phyloP scores from a whole-genome alignment of 1,140 invertebrate species.

The Portunus trituberculatus region DNA sequence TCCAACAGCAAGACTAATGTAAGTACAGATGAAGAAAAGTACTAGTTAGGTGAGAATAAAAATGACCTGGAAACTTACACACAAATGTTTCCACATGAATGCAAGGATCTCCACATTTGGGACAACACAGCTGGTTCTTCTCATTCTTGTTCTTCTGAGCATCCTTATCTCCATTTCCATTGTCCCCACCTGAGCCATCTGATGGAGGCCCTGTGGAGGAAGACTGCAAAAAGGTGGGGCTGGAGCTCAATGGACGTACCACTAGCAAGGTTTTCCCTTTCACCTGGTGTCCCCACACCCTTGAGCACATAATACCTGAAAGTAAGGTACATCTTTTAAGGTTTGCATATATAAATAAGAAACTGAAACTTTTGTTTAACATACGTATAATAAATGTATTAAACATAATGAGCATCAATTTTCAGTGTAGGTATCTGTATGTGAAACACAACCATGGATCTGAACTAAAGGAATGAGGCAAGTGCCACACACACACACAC shows the following conservation, averaged over 20 bases:
- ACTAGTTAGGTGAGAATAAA: neutral
- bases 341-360: no score
- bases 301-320: slow-evolving; percentile 54
- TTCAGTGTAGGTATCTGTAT: no score
- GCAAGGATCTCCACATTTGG: slow-evolving; percentile 97
- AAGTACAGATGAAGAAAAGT: neutral
- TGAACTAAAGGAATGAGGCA: no score
- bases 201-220: slow-evolving; percentile 65
- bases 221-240: slow-evolving; percentile 15
- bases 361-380: no score
- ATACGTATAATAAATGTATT: no score
- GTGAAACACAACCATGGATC: no score
- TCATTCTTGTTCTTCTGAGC: slow-evolving; percentile 65
- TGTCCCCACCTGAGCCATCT: slow-evolving; percentile 57
- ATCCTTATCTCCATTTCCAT: slow-evolving; percentile 61
- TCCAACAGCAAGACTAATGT: neutral
- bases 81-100: slow-evolving; percentile 98
- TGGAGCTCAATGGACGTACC: slow-evolving; percentile 37
- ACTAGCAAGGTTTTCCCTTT: slow-evolving; percentile 6
- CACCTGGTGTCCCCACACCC: neutral
- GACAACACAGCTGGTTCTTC: slow-evolving; percentile 83
- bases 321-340: neutral
- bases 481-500: no score
- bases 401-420: no score
- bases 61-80: slow-evolving; percentile 84